These are phyloP conservation scores for Coremacera marginata DNA, from an alignment of 2,888 invertebrate species.

Conservation along the genomic window DNA sequence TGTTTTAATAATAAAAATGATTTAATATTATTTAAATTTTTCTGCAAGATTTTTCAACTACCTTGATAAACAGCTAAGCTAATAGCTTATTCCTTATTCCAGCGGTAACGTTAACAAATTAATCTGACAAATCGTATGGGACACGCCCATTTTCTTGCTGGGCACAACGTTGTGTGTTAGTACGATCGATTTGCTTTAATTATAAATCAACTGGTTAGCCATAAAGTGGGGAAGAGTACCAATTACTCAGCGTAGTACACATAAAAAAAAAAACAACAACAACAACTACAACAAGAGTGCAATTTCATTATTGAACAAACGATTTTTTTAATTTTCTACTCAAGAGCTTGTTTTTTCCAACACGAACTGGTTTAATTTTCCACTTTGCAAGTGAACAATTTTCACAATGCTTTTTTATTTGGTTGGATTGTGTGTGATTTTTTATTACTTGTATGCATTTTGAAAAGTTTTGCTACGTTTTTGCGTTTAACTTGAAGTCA, in stretches of 20 bases:
- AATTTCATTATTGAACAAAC: background rate
- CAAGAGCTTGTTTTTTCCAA: conserved; percentile 9
- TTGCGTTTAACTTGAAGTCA: conserved; percentile 8
- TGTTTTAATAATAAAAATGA: no score
- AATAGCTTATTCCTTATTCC: background rate
- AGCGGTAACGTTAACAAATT: background rate
- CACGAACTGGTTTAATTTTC: conserved; percentile 25
- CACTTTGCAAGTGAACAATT: conserved; percentile 14
- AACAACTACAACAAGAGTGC: background rate
- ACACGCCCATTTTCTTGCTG: conserved; percentile 6
- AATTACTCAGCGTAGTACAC: conserved; percentile 8
- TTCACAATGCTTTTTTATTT: conserved; percentile 16
- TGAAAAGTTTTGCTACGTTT: background rate
- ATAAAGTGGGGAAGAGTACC: conserved; percentile 14
- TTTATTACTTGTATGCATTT: background rate
- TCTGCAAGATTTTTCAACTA: no score
- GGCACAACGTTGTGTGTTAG: background rate
- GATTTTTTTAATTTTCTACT: background rate
- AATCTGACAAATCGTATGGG: conserved; percentile 5
- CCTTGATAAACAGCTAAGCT: no score
- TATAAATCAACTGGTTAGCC: conserved; percentile 25
- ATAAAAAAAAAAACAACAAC: background rate
- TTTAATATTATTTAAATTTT: no score
- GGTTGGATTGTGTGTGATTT: background rate
- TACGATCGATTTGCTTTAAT: conserved; percentile 3